Evolutionary conservation across 1,140 invertebrate genomes (phyloP).

Genomic region (Cyclargus thomasi): DNA sequence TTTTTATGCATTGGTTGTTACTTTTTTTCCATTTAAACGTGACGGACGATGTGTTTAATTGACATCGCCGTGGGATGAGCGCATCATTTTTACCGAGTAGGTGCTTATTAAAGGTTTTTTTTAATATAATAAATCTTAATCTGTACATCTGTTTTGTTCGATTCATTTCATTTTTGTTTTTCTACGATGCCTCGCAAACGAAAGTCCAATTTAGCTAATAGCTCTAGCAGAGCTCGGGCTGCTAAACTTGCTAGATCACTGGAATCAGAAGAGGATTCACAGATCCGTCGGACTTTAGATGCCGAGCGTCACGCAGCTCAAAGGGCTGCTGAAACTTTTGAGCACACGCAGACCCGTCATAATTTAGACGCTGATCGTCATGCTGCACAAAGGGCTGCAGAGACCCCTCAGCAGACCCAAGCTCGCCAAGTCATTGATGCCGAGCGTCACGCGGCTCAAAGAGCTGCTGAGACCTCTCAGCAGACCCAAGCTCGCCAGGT

Average conservation of each 20-base stretch:
- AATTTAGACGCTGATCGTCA: constrained; percentile 25
- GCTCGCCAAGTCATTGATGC: constrained; percentile 26
- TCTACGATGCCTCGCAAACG: constrained; percentile 27
- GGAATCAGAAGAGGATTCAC: constrained; percentile 29
- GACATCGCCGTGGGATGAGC: no score
- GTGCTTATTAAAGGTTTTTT: no score
- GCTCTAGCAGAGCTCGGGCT: constrained; percentile 28
- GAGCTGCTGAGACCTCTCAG: constrained; percentile 25
- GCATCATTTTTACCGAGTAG: no score
- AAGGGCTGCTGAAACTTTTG: constrained; percentile 25
- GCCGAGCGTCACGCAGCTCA: constrained; percentile 25
- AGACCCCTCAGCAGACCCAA: constrained; percentile 26
- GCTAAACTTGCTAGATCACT: constrained; percentile 29
- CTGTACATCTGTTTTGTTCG: no score
- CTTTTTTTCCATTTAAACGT: no score
- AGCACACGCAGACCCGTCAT: constrained; percentile 23
- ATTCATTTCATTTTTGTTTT: no score
- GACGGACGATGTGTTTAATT: no score
- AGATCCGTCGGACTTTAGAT: constrained; percentile 24
- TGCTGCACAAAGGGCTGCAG: constrained; percentile 27
- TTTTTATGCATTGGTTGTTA: no score
- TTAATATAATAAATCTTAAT: no score
- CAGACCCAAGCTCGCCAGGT: no score
- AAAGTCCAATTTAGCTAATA: constrained; percentile 27
- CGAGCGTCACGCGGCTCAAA: constrained; percentile 28